Evolutionary conservation across 2,888 invertebrate genomes (phyloP).

Genomic region (Cyclophora albipunctata): DNA sequence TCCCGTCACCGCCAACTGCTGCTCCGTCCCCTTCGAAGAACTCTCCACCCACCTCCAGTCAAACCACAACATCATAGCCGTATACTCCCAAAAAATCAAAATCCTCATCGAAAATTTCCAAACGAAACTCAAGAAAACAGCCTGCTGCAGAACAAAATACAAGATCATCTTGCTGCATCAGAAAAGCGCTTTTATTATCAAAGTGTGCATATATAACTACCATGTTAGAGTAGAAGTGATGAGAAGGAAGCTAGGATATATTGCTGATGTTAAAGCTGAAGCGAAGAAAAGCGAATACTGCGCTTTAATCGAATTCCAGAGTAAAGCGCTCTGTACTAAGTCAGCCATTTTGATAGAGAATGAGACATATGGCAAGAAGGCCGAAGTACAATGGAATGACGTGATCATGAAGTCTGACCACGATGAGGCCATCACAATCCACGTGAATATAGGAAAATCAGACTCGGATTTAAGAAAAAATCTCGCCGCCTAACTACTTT

Average conservation of each 20-base stretch:
- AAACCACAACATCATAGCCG: conserved; percentile 62
- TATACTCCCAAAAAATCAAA: conserved; percentile 68
- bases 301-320: conserved; percentile 66
- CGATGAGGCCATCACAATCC: conserved; percentile 67
- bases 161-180: conserved; percentile 63
- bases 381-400: conserved; percentile 67
- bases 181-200: conserved; percentile 68
- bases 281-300: conserved; percentile 63
- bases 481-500: neutral
- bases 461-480: conserved; percentile 46
- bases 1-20: conserved; percentile 63
- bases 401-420: conserved; percentile 60
- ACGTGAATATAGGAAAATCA: conserved; percentile 62
- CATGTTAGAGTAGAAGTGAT: conserved; percentile 66
- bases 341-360: conserved; percentile 65
- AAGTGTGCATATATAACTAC: conserved; percentile 69
- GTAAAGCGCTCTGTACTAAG: conserved; percentile 60
- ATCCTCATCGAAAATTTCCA: conserved; percentile 70
- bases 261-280: conserved; percentile 54
- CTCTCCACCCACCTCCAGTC: conserved; percentile 56
- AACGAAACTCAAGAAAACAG: conserved; percentile 64
- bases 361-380: conserved; percentile 64
- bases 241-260: conserved; percentile 61
- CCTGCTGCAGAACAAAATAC: conserved; percentile 67
- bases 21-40: conserved; percentile 59